Conservation (phyloP, 2,888 invertebrate species). For the Trissoscelio sp. region DNA sequence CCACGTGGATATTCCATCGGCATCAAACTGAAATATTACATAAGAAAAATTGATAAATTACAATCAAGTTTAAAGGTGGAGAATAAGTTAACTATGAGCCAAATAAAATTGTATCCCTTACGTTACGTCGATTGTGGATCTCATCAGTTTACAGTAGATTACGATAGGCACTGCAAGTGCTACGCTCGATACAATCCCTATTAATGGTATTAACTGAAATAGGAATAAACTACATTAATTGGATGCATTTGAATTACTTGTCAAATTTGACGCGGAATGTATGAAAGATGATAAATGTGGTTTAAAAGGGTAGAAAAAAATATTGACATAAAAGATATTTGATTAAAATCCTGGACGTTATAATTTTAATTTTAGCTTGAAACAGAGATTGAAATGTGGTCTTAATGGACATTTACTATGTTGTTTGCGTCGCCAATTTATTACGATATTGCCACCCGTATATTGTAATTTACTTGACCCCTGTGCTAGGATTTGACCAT, state of each 20-base stretch:
- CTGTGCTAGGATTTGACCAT: not conserved
- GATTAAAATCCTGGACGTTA: not conserved
- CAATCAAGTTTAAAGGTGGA: not conserved
- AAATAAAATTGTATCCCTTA: slow-evolving; percentile 73
- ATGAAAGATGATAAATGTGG: too few relatives aligned
- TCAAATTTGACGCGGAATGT: too few relatives aligned
- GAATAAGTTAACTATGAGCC: not conserved
- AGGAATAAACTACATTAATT: slow-evolving; percentile 21
- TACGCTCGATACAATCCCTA: slow-evolving; percentile 67
- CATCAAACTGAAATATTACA: slow-evolving; percentile 5
- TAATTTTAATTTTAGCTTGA: not conserved
- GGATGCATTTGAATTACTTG: not conserved
- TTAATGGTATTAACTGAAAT: slow-evolving; percentile 77
- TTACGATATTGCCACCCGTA: not conserved
- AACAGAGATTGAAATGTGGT: not conserved
- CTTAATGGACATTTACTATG: slow-evolving; percentile 18
- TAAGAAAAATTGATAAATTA: not conserved
- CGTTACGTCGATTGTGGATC: slow-evolving; percentile 80
- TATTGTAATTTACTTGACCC: slow-evolving; percentile 4
- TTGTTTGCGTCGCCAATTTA: slow-evolving; percentile 14
- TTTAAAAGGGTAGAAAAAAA: too few relatives aligned
- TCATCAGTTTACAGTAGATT: slow-evolving; percentile 74
- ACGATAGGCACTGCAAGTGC: slow-evolving; percentile 72
- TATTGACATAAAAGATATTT: not conserved
- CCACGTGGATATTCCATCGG: slow-evolving; percentile 56